Percentiles rank a stretch among this genome's conserved stretches.
These are phyloP conservation scores for Tetramorium simillimum DNA, from an alignment of 1,140 invertebrate genomes.

Conservation along the genomic window DNA sequence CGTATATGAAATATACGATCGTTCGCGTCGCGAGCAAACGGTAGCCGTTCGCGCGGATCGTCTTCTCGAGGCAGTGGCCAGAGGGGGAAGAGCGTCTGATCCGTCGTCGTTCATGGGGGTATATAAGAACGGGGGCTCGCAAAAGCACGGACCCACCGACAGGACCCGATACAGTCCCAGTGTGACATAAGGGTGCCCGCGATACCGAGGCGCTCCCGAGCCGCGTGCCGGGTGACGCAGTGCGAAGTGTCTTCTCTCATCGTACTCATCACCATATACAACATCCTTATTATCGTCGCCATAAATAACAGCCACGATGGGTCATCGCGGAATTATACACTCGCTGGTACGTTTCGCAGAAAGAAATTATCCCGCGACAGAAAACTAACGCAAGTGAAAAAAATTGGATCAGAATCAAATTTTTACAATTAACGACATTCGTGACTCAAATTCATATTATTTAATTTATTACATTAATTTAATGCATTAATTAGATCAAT, in stretches of 20 bases:
- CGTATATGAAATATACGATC: background rate
- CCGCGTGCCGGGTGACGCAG: slow-evolving; percentile 13
- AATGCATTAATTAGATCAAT: background rate
- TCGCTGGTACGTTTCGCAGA: slow-evolving; percentile 5
- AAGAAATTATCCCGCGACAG: background rate
- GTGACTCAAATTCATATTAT: background rate
- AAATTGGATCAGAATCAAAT: background rate
- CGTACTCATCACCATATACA: background rate
- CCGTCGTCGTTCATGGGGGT: background rate
- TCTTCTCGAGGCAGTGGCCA: background rate
- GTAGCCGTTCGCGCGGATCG: background rate
- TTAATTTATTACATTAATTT: background rate
- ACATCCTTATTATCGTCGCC: background rate
- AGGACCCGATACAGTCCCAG: background rate
- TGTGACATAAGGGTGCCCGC: background rate
- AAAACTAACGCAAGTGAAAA: background rate
- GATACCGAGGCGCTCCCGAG: background rate
- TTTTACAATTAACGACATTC: too few species aligned
- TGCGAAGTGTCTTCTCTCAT: slow-evolving; percentile 16
- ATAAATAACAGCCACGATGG: slow-evolving; percentile 54
- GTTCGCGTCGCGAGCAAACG: background rate
- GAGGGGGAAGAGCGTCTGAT: background rate
- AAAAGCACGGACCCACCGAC: slow-evolving; percentile 7
- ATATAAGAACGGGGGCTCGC: slow-evolving; percentile 43
- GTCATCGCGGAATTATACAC: slow-evolving; percentile 29